phyloP scores from a whole-genome alignment of 2,888 invertebrate genomes.

The Cephus nigrinus region DNA sequence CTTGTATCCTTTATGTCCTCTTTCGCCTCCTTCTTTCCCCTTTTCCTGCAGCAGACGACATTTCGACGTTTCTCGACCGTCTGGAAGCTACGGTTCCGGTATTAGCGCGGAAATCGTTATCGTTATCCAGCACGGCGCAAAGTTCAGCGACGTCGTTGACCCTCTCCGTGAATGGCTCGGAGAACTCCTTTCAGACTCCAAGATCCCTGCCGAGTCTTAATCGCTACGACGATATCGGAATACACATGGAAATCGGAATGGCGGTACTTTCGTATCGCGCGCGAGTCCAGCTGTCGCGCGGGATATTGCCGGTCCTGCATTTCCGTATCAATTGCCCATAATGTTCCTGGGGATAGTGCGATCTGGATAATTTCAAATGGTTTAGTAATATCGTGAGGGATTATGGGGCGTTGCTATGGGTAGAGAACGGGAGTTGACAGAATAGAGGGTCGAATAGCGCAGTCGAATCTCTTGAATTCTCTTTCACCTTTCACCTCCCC shows the following conservation, averaged over 20 bases:
- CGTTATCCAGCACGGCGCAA: not conserved
- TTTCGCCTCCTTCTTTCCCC: slow-evolving; percentile 13
- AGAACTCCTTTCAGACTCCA: not conserved
- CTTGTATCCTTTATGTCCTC: slow-evolving; percentile 15
- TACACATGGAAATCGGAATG: not conserved
- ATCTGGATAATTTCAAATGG: not conserved
- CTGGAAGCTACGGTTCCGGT: not conserved
- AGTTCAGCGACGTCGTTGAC: not conserved
- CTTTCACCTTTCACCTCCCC: not conserved
- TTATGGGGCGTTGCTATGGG: not conserved
- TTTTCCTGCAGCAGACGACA: not conserved
- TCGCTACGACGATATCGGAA: not conserved
- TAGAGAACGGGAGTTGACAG: not conserved
- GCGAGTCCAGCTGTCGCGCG: not conserved
- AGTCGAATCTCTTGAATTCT: not conserved
- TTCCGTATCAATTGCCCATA: not conserved
- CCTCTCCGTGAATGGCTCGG: not conserved
- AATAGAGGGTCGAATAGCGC: not conserved
- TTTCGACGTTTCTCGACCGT: not conserved
- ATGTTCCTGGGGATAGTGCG: not conserved
- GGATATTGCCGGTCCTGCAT: not conserved
- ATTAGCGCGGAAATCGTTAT: not conserved
- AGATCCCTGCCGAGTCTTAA: not conserved
- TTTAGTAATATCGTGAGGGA: not conserved
- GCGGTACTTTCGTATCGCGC: not conserved